Evolutionary conservation across 2,113 vertebrate species (phyloP), one percentile per base, ranked within the genome.

Genomic region (Salvator merianae): DNA sequence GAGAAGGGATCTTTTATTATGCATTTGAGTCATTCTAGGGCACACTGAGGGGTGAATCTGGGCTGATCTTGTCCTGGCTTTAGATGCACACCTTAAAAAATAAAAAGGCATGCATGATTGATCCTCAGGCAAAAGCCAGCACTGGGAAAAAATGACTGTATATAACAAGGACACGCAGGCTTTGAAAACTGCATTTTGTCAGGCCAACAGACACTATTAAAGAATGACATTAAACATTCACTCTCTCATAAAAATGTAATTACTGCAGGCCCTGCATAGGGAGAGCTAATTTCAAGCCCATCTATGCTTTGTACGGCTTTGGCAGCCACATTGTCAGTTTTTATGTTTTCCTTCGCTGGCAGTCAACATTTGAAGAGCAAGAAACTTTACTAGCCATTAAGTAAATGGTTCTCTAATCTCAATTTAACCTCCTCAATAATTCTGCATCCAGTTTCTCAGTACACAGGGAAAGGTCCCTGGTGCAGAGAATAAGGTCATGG

Each of bases 161-260:
- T 68, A 63, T 38, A 62, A 69, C 47, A 79, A 55, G 70, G 78
- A 68, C 36, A 1, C 28, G 26, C 55, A 59, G 59, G 7, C 43
- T 87, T 62, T 28, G 26, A 88, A 86, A 24, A 32, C 68, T 28
- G n/a, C 40, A 38, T 71, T 84, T 84, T 59, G 75, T 63, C 77
- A 63, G 72, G 66, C 82, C 72, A 55, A 73, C 28, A 40, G 3
- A 53, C 82, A 65, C 84, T 36, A 75, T 91, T 89, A 79, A 87
- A 73, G 81, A 84, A 50, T 4, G 71, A 86, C 81, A 86, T 82
- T 89, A 86, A 88, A 84, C 84, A 80, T 88, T 88, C 89, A 82
- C 26, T 84, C 71, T 84, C 75, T 84, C 85, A 84, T 89, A 84
- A 91, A 91, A 91, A 77, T 22, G 59, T 84, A 82, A 88, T 77